Evolutionary conservation across 2,113 vertebrate species (phyloP).

Genomic region (Varanus komodoensis): DNA sequence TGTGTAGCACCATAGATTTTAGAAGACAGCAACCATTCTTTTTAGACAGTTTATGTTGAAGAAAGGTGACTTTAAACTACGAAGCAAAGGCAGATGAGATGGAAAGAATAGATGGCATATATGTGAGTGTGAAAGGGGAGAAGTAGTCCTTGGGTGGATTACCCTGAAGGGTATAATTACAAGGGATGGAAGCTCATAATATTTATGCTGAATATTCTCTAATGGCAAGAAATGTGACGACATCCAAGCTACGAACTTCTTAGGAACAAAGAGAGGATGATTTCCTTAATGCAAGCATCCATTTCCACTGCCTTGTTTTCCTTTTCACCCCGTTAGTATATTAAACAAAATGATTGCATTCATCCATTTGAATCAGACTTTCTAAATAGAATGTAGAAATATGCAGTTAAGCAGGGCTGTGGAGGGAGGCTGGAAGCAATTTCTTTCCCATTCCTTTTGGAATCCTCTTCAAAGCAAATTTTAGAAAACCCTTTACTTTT

Average conservation of each 20-base stretch:
- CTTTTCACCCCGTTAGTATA: background rate
- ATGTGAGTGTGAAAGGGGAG: background rate
- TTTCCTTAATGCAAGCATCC: slow-evolving; percentile 41
- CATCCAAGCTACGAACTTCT: background rate
- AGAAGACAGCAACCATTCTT: background rate
- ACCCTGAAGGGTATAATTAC: background rate
- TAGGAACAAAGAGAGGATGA: slow-evolving; percentile 60
- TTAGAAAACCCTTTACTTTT: background rate
- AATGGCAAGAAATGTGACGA: slow-evolving; percentile 46
- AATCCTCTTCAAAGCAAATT: slow-evolving; percentile 21
- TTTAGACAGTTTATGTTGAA: slow-evolving; percentile 1
- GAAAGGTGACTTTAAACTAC: slow-evolving; percentile 49
- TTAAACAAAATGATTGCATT: slow-evolving; percentile 14
- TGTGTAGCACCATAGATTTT: too few species aligned
- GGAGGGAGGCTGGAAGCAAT: background rate
- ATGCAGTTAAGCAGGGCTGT: background rate
- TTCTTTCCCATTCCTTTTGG: slow-evolving; percentile 11
- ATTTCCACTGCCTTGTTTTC: background rate
- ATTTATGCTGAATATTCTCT: slow-evolving; percentile 7
- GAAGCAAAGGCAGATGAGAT: slow-evolving; percentile 16
- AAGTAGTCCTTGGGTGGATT: slow-evolving; percentile 3
- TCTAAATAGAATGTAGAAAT: background rate
- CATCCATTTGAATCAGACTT: background rate
- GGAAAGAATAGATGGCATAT: background rate
- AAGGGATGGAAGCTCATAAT: background rate